Evolutionary conservation across 2,797 vertebrate genomes (phyloP).

Genomic region (Takifugu ocellatus): DNA sequence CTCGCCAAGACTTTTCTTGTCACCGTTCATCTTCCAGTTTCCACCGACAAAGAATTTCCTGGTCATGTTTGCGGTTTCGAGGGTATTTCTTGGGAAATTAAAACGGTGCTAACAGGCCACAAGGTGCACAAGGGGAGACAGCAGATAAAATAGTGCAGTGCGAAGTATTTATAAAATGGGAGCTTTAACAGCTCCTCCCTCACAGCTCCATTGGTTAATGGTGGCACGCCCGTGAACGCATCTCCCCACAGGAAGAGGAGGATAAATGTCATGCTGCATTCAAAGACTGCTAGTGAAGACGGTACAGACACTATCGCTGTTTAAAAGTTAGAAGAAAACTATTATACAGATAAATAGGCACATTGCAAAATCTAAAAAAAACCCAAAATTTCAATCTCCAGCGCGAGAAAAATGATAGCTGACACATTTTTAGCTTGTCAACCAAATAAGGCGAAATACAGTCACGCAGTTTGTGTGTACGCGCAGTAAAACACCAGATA

Average conservation of each 20-base stretch:
- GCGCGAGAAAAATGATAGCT: no score
- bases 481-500: no score
- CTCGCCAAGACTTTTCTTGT: conserved; percentile 90
- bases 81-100: background rate
- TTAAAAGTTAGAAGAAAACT: no score
- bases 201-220: conserved; percentile 55
- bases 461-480: no score
- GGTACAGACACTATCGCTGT: no score
- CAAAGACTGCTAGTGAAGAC: conserved; percentile 5
- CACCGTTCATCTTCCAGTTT: conserved; percentile 98
- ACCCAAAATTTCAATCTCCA: no score
- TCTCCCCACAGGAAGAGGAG: conserved; percentile 41
- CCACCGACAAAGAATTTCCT: conserved; percentile 97
- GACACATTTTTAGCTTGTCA: no score
- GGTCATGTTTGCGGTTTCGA: conserved; percentile 74
- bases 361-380: no score
- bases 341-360: no score
- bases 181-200: conserved; percentile 49
- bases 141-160: conserved; percentile 13
- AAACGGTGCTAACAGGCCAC: background rate
- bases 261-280: conserved; percentile 62
- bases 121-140: conserved; percentile 27
- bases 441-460: no score
- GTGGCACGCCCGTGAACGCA: conserved; percentile 44
- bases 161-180: conserved; percentile 55